phyloP scores from a whole-genome alignment of 53 echinoderm and acorn worm species.

The Mesocentrotus franciscanus region DNA sequence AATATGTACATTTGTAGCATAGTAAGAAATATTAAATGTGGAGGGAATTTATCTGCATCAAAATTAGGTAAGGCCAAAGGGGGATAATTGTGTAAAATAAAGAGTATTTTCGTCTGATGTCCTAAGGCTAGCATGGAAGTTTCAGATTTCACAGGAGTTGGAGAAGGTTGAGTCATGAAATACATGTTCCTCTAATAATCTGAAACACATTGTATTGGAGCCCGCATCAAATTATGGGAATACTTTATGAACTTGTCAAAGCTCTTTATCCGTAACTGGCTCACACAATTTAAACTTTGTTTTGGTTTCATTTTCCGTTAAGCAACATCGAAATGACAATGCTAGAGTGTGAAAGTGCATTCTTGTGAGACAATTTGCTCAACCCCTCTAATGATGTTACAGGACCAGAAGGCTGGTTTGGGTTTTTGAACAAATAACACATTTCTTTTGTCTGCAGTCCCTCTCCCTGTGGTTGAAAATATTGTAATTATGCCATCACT shows the following conservation, averaged over 20 bases:
- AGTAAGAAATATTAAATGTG: neutral
- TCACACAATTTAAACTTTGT: no score
- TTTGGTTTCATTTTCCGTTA: no score
- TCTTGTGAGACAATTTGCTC: neutral
- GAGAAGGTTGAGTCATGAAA: no score
- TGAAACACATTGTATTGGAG: neutral
- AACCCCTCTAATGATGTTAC: neutral
- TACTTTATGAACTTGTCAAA: neutral
- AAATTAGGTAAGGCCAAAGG: neutral
- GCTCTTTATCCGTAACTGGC: neutral
- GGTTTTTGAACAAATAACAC: neutral
- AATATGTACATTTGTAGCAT: constrained; percentile 9
- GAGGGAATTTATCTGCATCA: neutral
- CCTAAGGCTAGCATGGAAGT: neutral
- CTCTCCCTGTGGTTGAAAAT: neutral
- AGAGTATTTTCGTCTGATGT: neutral
- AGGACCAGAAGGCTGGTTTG: neutral
- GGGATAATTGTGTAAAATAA: neutral
- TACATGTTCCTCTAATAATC: neutral
- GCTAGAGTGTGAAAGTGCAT: neutral
- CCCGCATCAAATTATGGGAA: neutral
- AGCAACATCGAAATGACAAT: neutral
- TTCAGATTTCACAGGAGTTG: no score
- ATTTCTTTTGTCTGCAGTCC: neutral
- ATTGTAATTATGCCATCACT: constrained; percentile 36